These are phyloP conservation scores for Synodontis membranacea DNA, from an alignment of 2,113 vertebrate species.

Conservation along the genomic window DNA sequence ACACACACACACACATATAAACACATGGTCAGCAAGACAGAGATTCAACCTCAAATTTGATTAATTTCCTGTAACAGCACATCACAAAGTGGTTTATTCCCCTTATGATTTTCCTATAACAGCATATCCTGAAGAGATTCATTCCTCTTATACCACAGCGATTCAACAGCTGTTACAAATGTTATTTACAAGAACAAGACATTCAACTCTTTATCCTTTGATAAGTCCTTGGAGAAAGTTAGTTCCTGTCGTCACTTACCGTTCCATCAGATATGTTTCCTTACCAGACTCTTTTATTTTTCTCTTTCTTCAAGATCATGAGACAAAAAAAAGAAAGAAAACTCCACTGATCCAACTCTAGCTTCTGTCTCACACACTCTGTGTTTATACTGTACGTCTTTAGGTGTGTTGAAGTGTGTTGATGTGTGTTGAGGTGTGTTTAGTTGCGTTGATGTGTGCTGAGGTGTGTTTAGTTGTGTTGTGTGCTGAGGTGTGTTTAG, in stretches of 20 bases:
- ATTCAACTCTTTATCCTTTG: too few relatives aligned
- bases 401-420: background rate
- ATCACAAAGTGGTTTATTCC: background rate
- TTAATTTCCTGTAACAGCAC: background rate
- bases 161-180: too few relatives aligned
- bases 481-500: background rate
- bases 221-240: too few relatives aligned
- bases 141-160: background rate
- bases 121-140: background rate
- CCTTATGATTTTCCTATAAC: background rate
- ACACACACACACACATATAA: slow-evolving; percentile 16
- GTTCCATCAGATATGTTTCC: too few relatives aligned
- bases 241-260: background rate
- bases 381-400: too few relatives aligned
- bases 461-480: background rate
- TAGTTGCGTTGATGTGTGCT: too few relatives aligned
- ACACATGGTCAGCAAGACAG: background rate
- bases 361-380: too few relatives aligned
- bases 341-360: too few relatives aligned
- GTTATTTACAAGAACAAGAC: too few relatives aligned
- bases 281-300: background rate
- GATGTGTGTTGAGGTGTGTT: background rate
- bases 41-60: background rate
- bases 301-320: too few relatives aligned
- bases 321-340: too few relatives aligned